Percentiles rank a stretch among this genome's conserved stretches.
phyloP scores from a whole-genome alignment of 92 coral and sea anemone genomes.

The Desmophyllum pertusum region DNA sequence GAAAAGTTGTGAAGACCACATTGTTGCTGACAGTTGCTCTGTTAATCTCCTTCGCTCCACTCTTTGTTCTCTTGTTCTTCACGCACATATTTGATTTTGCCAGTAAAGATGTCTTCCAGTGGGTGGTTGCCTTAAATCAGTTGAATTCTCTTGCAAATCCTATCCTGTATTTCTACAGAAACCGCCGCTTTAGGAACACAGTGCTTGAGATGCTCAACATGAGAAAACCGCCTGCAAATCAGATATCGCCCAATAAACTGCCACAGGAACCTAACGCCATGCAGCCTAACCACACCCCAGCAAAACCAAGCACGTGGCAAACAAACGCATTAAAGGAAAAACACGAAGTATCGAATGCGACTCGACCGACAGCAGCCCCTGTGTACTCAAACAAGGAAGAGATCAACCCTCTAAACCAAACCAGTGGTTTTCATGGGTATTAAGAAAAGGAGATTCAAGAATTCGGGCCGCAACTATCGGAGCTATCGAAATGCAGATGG shows the following conservation, averaged over 20 bases:
- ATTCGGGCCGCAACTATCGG: too few species aligned
- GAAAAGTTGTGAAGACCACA: background rate
- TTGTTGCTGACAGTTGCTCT: conserved; percentile 2
- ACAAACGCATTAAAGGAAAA: background rate
- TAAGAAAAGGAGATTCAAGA: too few species aligned
- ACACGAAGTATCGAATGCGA: background rate
- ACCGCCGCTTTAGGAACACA: conserved; percentile 1
- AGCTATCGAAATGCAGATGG: too few species aligned
- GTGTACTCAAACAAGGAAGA: background rate
- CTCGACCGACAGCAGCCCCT: background rate
- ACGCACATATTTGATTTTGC: background rate
- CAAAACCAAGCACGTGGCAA: background rate
- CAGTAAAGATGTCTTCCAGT: background rate
- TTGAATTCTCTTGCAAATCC: conserved; percentile 13
- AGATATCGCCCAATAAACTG: background rate
- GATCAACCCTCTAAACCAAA: background rate
- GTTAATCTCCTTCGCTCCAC: background rate
- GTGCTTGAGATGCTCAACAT: background rate
- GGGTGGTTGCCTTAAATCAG: background rate
- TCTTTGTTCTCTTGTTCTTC: background rate
- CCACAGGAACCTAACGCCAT: background rate
- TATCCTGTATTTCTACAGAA: conserved; percentile 12
- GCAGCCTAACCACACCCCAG: background rate
- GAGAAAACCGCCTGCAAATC: background rate
- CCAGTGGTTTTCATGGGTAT: background rate